phyloP scores from a whole-genome alignment of 2,797 vertebrate species.

The Pteropus rufus region DNA sequence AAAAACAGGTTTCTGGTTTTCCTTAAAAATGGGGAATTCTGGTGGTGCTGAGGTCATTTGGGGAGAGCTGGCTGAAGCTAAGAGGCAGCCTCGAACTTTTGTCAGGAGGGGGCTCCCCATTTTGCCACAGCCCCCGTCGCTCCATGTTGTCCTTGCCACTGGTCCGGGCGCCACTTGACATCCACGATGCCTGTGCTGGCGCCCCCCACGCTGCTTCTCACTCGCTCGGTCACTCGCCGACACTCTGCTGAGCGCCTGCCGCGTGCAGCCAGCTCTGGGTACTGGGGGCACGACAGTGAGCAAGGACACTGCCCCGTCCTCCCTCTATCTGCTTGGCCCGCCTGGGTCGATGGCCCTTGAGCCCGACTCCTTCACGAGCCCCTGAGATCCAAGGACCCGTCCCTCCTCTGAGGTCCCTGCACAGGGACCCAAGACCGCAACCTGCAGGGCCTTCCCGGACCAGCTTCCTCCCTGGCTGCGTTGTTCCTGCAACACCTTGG shows the following conservation, averaged over 20 bases:
- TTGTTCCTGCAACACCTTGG: neutral
- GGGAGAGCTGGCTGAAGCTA: neutral
- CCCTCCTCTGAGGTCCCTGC: too few relatives aligned
- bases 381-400: neutral
- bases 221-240: neutral
- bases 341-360: neutral
- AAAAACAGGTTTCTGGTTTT: neutral
- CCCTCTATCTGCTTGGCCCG: neutral
- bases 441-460: neutral
- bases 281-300: neutral
- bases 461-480: neutral
- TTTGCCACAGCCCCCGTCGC: neutral
- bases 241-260: neutral
- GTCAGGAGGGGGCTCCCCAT: fast-evolving
- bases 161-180: neutral
- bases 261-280: neutral
- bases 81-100: too few relatives aligned
- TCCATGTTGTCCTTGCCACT: neutral
- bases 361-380: neutral
- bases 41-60: neutral
- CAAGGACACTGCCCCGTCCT: fast-evolving
- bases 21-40: neutral
- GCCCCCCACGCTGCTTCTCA: neutral
- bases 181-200: too few relatives aligned
- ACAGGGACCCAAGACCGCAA: too few relatives aligned